Evolutionary conservation across 2,888 invertebrate species (phyloP).

Genomic region (Drosophila pseudotalamancana): DNA sequence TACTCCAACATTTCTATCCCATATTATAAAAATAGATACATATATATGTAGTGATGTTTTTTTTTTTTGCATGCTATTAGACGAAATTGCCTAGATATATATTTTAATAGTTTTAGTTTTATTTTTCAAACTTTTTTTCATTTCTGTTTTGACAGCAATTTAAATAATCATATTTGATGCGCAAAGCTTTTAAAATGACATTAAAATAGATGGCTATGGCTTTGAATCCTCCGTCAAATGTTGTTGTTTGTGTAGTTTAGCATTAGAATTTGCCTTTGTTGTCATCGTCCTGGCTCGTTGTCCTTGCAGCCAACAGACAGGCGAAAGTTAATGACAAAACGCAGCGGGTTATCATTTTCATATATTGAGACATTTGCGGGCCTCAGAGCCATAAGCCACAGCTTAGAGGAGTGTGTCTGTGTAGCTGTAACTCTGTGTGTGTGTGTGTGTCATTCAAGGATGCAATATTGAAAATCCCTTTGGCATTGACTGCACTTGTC

Average conservation of each 20-base stretch:
- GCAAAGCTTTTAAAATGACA: slow-evolving; percentile 67
- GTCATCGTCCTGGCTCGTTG: slow-evolving; percentile 15
- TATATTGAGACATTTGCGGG: slow-evolving; percentile 74
- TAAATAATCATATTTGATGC: slow-evolving; percentile 70
- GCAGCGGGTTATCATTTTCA: slow-evolving; percentile 76
- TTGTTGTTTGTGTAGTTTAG: slow-evolving; percentile 29
- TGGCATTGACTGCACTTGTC: slow-evolving; percentile 53
- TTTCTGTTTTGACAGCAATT: slow-evolving; percentile 53
- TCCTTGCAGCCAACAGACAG: slow-evolving; percentile 65
- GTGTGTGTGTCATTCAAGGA: slow-evolving; percentile 45
- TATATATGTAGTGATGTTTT: too few species aligned
- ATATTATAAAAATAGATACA: too few species aligned
- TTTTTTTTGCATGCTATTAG: slow-evolving; percentile 29
- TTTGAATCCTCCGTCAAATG: slow-evolving; percentile 9
- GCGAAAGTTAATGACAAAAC: slow-evolving; percentile 75
- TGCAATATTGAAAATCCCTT: slow-evolving; percentile 66
- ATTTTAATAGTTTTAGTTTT: slow-evolving; percentile 38
- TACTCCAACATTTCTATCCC: slow-evolving; percentile 15
- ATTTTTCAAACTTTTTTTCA: background rate
- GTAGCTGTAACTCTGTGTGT: background rate
- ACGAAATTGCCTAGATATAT: slow-evolving; percentile 41
- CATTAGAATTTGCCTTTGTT: slow-evolving; percentile 43
- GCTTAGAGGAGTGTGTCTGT: slow-evolving; percentile 9
- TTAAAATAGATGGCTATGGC: slow-evolving; percentile 63
- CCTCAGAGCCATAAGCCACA: slow-evolving; percentile 18